Evolutionary conservation across 1,140 invertebrate genomes (phyloP), one percentile per base, ranked within the genome.

Genomic region (Drosophila ananassae): DNA sequence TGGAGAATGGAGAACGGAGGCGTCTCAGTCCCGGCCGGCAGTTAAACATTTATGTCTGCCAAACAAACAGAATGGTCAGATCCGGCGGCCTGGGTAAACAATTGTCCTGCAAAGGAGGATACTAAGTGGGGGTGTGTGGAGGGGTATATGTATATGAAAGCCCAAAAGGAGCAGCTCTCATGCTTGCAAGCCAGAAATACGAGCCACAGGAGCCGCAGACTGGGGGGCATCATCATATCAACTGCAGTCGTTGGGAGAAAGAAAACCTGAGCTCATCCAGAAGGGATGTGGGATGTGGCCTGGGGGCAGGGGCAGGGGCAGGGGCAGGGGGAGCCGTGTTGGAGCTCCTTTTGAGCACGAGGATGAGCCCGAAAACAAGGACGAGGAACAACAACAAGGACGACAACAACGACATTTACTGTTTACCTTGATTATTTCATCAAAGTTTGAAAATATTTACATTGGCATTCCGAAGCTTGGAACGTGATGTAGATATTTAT

Each of bases 371-470:
- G 41, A 44, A 44, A 44, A 44, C 41, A 44, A 58, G 50, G 21
- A 47, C 21, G 48, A 24, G 9, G 21, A 46, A 75, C 63, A 56
- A 66, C 55, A 37, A 73, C 69, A 54, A 58, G 37, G 39, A 72
- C 44, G 63, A 64, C 76, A 72, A 74, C 68, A 67, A 81, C 81
- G 83, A 85, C 81, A 85, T 85, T 85, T 85, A 85, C 82, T 85
- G 82, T 85, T 85, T 85, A 85, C 82, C 82, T 85, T 87, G 82
- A 87, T 87, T 87, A 87, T 87, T 87, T 87, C 82, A 87, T 87
- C 82, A 87, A 87, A 87, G 82, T 87, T 87, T 87, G 82, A 87
- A 85, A 87, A 87, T 87, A 87, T 87, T 87, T 87, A 87, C 82
- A 87, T 87, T 87, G 82, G 82, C 82, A 87, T 87, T 87, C 82